phyloP scores from a whole-genome alignment of 2,113 vertebrate genomes.

The Hyla sarda region DNA sequence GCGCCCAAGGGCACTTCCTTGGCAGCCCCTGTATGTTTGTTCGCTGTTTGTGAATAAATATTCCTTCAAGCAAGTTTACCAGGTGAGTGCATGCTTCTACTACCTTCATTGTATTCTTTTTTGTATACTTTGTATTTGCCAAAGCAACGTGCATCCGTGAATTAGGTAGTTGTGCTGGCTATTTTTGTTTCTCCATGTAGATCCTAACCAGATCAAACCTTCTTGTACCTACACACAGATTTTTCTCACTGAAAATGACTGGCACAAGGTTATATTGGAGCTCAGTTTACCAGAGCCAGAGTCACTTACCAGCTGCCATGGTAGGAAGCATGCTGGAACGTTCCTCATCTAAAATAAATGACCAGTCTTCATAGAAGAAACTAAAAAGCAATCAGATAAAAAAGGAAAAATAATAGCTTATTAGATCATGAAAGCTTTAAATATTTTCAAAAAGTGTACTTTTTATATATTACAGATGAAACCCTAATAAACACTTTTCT shows the following conservation, averaged over 20 bases:
- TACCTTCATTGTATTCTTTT: no score
- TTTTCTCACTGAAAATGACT: background rate
- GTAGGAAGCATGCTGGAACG: conserved; percentile 96
- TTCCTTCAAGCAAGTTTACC: no score
- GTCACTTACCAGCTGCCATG: conserved; percentile 95
- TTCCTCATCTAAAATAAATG: conserved; percentile 95
- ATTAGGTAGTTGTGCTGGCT: no score
- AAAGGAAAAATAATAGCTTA: conserved; percentile 20
- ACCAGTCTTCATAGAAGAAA: conserved; percentile 97
- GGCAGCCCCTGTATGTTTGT: no score
- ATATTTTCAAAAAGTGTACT: no score
- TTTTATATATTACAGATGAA: no score
- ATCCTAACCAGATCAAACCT: background rate
- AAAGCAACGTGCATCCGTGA: background rate
- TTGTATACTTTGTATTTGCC: no score
- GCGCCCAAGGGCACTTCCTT: no score
- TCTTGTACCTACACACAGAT: background rate
- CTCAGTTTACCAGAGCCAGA: no score
- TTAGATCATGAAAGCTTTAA: background rate
- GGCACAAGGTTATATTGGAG: background rate
- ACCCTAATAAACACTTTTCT: no score
- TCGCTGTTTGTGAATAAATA: no score
- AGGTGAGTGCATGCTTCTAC: no score
- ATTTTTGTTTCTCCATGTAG: background rate
- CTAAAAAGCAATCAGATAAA: conserved; percentile 66